Percentiles rank a stretch among this genome's conserved stretches.
These are phyloP conservation scores for Babyrousa celebensis DNA, from an alignment of 2,797 vertebrate genomes.

Conservation along the genomic window DNA sequence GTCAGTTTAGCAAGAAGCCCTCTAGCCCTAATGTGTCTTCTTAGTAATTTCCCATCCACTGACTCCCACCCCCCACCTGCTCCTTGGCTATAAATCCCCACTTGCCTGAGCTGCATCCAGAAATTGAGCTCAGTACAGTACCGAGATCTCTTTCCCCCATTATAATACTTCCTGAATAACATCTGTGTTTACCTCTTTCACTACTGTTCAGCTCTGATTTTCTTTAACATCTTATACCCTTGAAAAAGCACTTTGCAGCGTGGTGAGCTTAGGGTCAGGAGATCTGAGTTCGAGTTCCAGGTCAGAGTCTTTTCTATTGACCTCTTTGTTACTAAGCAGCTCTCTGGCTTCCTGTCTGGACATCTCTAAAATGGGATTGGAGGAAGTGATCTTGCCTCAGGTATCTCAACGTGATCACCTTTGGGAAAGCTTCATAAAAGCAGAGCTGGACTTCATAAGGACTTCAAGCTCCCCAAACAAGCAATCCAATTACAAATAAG, in stretches of 20 bases:
- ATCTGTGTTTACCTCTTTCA: not conserved
- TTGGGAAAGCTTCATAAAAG: not conserved
- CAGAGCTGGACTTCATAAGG: not conserved
- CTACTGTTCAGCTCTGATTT: not conserved
- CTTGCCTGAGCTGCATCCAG: not conserved
- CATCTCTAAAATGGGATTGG: not conserved
- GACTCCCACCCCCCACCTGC: not conserved
- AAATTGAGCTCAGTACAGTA: not conserved
- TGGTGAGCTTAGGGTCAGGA: not conserved
- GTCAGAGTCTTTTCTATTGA: not conserved
- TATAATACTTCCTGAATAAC: not conserved
- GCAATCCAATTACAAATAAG: not conserved
- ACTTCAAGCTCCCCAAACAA: not conserved
- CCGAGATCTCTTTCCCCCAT: not conserved
- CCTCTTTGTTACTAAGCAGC: not conserved
- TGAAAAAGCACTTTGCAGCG: not conserved
- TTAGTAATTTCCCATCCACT: not conserved
- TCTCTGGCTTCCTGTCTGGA: not conserved
- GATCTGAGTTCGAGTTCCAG: not conserved
- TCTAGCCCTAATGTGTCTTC: not conserved
- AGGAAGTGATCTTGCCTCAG: not conserved
- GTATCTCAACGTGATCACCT: not conserved
- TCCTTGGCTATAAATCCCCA: not conserved
- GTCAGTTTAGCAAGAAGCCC: not conserved
- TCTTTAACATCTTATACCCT: not conserved